Evolutionary conservation across 2,797 vertebrate genomes (phyloP), one percentile per base, ranked within the genome.

Genomic region (Pteronotus mesoamericanus): DNA sequence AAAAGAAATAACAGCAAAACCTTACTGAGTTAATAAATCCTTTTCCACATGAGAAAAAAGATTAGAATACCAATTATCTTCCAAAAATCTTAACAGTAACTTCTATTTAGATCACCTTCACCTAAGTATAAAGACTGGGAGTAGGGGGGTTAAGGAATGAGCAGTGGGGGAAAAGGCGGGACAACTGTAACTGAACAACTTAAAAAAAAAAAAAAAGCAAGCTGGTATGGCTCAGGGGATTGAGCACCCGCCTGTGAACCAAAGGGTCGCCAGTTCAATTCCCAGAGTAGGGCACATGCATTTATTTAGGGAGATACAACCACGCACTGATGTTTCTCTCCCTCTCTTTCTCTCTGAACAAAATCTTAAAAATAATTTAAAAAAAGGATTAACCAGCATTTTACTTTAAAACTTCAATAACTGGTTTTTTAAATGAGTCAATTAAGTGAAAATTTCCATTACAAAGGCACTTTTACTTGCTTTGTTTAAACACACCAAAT

Each of bases 321-420:
- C 57, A 26, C 57, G 59, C 24, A 59, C 12, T 29, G 57, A 59
- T 29, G 57, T 59, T 59, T 59, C 57, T 59, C 10, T 59, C 57
- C 51, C n/a, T n/a, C n/a, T n/a, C n/a, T 55, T 7, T 55, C 24
- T n/a, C n/a, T n/a, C n/a, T n/a, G n/a, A n/a, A n/a, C n/a, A n/a
- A n/a, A n/a, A n/a, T n/a, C n/a, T n/a, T n/a, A n/a, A n/a, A n/a
- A n/a, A n/a, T n/a, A n/a, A n/a, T n/a, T n/a, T n/a, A n/a, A n/a
- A n/a, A n/a, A n/a, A n/a, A n/a, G n/a, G n/a, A 94, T 71, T 77
- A 91, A 92, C 29, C 26, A 94, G 16, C 14, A 64, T 91, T 96
- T 89, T 93, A 92, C 29, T 88, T 77, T 91, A 88, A 89, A 86
- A 83, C 16, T 89, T 72, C 12, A 86, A n/a, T 53, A 77, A 75